Percentiles rank a stretch among this genome's conserved stretches.
Conservation (phyloP, 1,140 invertebrate species). For the Zophobas morio region DNA sequence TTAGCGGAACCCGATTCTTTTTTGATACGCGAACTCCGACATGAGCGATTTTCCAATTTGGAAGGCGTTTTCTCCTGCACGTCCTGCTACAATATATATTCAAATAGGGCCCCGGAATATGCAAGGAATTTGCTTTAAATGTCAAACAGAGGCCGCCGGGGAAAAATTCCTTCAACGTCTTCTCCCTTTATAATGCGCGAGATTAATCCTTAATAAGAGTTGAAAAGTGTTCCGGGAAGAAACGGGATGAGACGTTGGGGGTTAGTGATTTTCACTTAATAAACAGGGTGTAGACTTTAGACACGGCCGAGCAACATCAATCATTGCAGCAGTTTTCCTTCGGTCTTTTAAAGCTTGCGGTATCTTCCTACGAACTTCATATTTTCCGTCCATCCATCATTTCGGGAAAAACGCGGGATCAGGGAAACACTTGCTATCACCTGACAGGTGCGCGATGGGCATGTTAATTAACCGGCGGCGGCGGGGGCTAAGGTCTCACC, state of each 20-base stretch:
- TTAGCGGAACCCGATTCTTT: too few relatives aligned
- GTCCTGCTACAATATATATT: constrained; percentile 40
- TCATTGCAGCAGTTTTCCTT: constrained; percentile 18
- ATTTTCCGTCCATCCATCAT: constrained; percentile 20
- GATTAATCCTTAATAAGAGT: constrained; percentile 39
- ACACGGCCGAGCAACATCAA: constrained; percentile 36
- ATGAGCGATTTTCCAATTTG: constrained; percentile 24
- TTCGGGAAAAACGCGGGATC: not conserved
- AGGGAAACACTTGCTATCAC: not conserved
- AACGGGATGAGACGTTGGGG: not conserved
- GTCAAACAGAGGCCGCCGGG: constrained; percentile 35
- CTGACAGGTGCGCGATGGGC: not conserved
- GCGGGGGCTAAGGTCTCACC: too few relatives aligned
- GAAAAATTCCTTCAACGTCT: constrained; percentile 28
- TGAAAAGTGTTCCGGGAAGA: constrained; percentile 35
- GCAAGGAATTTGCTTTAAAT: constrained; percentile 40
- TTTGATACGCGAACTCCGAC: not conserved
- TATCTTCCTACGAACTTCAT: constrained; percentile 24
- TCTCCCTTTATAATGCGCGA: constrained; percentile 28
- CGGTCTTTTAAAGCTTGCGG: constrained; percentile 6
- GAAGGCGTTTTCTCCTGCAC: not conserved
- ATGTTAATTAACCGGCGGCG: not conserved
- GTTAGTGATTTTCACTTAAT: constrained; percentile 42
- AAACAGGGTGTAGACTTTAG: constrained; percentile 30
- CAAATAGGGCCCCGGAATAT: constrained; percentile 32